Conservation (phyloP, 2,797 vertebrate species). For the Australoheros facetus region DNA sequence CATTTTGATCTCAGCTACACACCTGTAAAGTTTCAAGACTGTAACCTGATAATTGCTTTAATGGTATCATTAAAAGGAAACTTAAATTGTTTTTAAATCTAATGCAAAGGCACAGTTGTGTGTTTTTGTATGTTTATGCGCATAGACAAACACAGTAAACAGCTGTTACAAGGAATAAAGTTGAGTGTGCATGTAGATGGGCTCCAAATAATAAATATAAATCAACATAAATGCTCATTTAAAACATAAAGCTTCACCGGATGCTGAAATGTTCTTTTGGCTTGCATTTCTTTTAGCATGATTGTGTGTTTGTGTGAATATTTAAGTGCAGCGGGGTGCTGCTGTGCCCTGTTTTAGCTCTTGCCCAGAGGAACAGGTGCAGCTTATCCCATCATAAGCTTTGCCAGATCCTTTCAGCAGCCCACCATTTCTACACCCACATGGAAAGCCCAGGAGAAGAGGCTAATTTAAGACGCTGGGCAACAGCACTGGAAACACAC, state of each 20-base stretch:
- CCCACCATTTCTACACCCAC: slow-evolving; percentile 74
- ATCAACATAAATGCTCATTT: not conserved
- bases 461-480: slow-evolving; percentile 74
- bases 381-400: slow-evolving; percentile 76
- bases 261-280: not conserved
- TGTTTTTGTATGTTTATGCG: not conserved
- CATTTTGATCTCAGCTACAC: no score
- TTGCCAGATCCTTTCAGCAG: slow-evolving; percentile 74
- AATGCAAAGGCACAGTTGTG: not conserved
- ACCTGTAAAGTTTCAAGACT: no score
- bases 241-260: not conserved
- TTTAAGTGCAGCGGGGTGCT: slow-evolving; percentile 41
- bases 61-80: not conserved
- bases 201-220: not conserved
- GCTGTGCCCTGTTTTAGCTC: slow-evolving; percentile 71
- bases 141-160: not conserved
- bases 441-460: slow-evolving; percentile 68
- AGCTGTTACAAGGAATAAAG: no score
- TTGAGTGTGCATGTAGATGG: not conserved
- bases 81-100: not conserved
- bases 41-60: no score
- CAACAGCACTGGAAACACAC: slow-evolving; percentile 62
- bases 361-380: slow-evolving; percentile 78
- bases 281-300: slow-evolving; percentile 12
- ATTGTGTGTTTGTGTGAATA: slow-evolving; percentile 33